Base-by-base conservation (phyloP, 2,888 invertebrate species). In the Tetropium fuscum region DNA sequence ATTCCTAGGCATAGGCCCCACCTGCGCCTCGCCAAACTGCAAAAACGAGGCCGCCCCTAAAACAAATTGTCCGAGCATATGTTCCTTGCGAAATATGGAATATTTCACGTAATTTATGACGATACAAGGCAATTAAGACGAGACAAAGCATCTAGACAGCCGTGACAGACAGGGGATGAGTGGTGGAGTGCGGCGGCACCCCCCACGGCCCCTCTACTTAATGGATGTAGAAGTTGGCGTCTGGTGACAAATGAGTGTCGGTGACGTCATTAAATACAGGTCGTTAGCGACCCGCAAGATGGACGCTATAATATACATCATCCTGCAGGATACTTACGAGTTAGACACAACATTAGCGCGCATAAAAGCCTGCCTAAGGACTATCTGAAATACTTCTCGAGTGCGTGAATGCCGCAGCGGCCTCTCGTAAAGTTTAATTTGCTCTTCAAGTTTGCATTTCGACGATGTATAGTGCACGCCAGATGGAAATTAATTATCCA, bases 211-310 rank as follows among this genome's bases (percentile, higher is more conserved):
- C 49, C 40, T 41, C 60, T 16, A 41, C 58, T 59, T 68, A 68
- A 68, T 68, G 67, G 64, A 65, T 67, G 69, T 66, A 63, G 57
- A 58, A 64, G 68, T 64, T 59, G 68, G 68, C 68, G 61, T 57
- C 60, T 62, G 40, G 66, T 64, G 70, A 70, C 70, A 70, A 70
- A 70, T 70, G 68, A 59, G 68, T 64, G 68, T 56, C 63, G 54
- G 65, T 70, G 70, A 70, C 68, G 70, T 70, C 70, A 68, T 70
- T 70, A 70, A 67, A 67, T 66, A 62, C 65, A 64, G 66, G 70
- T 70, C 70, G 68, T 70, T 70, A 70, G 68, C 65, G 67, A 63
- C 53, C 66, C 56, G 64, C 63, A 67, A 70, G 68, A 68, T 65
- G 67, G 66, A 67, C 68, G 66, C 60, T 58, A 53, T 59, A 63